Base-by-base conservation (phyloP, 2,797 vertebrate genomes). In the Kryptopterus vitreolus region DNA sequence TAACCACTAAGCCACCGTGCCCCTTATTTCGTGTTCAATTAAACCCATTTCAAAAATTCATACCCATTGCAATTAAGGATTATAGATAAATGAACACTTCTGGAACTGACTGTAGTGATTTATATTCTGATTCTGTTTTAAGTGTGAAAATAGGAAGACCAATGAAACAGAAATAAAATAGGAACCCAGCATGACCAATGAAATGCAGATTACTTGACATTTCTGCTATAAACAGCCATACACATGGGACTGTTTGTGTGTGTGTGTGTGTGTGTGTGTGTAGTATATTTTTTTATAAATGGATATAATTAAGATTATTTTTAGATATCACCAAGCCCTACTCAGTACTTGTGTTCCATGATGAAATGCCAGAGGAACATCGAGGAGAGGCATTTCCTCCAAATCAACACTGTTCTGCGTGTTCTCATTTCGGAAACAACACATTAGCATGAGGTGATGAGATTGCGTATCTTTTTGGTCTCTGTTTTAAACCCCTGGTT, bases 361-460 rank as follows among this genome's bases (percentile, higher is more conserved):
- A 78, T 80, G 69, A 84, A 85, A 88, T 89, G 85, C 89, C 82
- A 79, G 76, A 78, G 85, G 81, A 82, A 83, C 82, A 81, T 77
- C 82, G 12, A 70, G 79, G 78, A 78, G 74, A 85, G 85, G 12
- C 38, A 13, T 65, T 20, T 16, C 10, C n/a, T 62, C 33, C 16
- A 29, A 58, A 46, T 57, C 12, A 38, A 46, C 18, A 55, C 20
- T 74, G 71, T 26, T 74, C 22, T 46, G 59, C 13, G 31, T 72
- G 11, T 48, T 38, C 15, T 29, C 46, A 43, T 80, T 48, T 57
- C 72, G 76, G 83, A 79, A 77, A 13, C 8, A 77, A 53, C 68
- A 50, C 68, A 3, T 0, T 29, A n/a, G 10, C 62, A 48, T n/a
- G 63, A 35, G 24, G 4, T 70, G 22, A 81, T 16, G 35, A 81